Conservation (phyloP, 2,113 vertebrate genomes). For the Mesembrinibis cayennensis region DNA sequence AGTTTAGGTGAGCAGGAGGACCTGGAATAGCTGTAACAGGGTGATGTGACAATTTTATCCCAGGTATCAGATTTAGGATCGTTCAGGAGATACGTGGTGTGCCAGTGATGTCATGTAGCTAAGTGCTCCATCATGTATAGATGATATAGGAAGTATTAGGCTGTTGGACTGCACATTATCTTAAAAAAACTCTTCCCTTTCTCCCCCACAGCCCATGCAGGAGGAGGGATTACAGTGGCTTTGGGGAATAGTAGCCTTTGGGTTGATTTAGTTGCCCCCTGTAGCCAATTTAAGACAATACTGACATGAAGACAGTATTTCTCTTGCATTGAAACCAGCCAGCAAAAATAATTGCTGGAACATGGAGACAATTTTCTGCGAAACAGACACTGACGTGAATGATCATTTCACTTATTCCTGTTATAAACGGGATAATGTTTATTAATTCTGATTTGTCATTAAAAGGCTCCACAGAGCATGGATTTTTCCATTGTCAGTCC, state of each 20-base stretch:
- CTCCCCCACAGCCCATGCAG: accelerated
- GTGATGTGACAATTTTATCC: background rate
- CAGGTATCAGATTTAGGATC: background rate
- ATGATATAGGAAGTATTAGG: background rate
- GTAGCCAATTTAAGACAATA: background rate
- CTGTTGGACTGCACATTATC: background rate
- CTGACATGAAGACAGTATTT: background rate
- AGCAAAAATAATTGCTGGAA: background rate
- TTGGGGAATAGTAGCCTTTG: background rate
- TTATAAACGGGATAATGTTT: background rate
- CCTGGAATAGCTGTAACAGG: background rate
- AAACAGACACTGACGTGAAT: background rate
- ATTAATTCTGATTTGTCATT: background rate
- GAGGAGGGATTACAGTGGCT: background rate
- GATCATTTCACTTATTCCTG: background rate
- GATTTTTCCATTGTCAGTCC: constrained; percentile 1
- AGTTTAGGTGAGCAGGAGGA: background rate
- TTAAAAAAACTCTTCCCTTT: background rate
- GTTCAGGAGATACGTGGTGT: accelerated
- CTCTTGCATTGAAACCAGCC: background rate
- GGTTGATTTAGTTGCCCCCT: background rate
- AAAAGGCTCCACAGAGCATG: background rate
- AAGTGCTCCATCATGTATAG: background rate
- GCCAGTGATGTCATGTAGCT: background rate
- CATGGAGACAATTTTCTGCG: background rate